Conservation (phyloP, 2,113 vertebrate genomes). For the Psophia crepitans region DNA sequence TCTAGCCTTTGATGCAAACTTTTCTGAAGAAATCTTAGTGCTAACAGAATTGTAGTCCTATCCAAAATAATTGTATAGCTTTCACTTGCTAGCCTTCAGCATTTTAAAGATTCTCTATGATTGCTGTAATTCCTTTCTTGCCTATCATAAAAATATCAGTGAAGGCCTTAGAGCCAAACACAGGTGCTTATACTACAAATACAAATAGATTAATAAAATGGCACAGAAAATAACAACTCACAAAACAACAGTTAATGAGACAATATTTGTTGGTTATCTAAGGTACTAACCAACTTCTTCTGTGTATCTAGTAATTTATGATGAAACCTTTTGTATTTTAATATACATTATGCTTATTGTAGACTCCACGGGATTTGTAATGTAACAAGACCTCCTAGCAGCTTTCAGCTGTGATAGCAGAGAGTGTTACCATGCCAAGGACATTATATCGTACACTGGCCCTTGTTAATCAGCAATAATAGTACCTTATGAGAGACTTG, state of each 20-base stretch:
- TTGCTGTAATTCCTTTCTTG: neutral
- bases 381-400: neutral
- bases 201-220: neutral
- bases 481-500: neutral
- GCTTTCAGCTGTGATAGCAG: neutral
- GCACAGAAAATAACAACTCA: neutral
- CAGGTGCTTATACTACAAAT: neutral
- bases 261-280: neutral
- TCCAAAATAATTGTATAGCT: neutral
- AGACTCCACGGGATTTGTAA: neutral
- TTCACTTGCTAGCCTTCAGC: neutral
- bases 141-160: neutral
- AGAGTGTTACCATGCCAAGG: neutral
- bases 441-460: neutral
- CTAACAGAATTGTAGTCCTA: neutral
- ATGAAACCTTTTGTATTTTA: neutral
- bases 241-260: neutral
- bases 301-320: neutral
- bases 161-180: neutral
- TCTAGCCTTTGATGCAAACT: neutral
- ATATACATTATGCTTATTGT: neutral
- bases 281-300: neutral
- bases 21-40: neutral
- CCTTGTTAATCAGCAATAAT: neutral
- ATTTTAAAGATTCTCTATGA: neutral